phyloP scores from a whole-genome alignment of 2,888 invertebrate species.

The Platycheirus albimanus region DNA sequence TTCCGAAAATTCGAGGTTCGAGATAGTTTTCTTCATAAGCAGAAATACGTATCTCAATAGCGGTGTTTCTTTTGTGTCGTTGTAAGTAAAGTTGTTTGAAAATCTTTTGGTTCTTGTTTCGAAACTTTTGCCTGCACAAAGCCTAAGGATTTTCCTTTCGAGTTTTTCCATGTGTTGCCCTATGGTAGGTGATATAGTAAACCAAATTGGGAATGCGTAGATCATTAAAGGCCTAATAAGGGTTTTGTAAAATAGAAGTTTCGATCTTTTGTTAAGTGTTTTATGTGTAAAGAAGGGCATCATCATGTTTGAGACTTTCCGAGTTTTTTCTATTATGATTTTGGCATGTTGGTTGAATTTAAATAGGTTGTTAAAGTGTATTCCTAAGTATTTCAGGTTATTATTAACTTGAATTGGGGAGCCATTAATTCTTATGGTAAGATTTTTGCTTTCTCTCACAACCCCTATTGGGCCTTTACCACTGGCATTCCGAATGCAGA shows the following conservation, averaged over 20 bases:
- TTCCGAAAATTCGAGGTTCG: too few species aligned
- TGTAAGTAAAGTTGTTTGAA: background rate
- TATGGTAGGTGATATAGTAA: background rate
- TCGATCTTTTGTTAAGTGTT: background rate
- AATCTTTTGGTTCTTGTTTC: background rate
- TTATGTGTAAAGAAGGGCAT: slow-evolving; percentile 7
- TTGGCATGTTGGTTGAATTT: slow-evolving; percentile 18
- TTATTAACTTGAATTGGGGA: background rate
- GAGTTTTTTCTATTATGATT: background rate
- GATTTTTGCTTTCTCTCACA: background rate
- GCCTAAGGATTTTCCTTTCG: background rate
- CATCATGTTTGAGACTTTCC: slow-evolving; percentile 2
- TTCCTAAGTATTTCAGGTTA: slow-evolving; percentile 1
- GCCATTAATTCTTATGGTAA: background rate
- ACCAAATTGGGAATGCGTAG: slow-evolving; percentile 6
- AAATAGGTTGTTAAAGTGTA: background rate
- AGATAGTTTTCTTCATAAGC: too few species aligned
- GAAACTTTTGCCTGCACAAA: background rate
- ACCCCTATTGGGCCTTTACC: background rate
- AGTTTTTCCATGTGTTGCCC: background rate
- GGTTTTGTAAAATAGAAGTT: slow-evolving; percentile 8
- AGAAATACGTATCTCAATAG: background rate
- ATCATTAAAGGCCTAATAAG: background rate
- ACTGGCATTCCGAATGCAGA: slow-evolving; percentile 3
- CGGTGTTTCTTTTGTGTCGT: too few species aligned